phyloP scores from a whole-genome alignment of 1,140 invertebrate genomes.

The Drosophila kikkawai region DNA sequence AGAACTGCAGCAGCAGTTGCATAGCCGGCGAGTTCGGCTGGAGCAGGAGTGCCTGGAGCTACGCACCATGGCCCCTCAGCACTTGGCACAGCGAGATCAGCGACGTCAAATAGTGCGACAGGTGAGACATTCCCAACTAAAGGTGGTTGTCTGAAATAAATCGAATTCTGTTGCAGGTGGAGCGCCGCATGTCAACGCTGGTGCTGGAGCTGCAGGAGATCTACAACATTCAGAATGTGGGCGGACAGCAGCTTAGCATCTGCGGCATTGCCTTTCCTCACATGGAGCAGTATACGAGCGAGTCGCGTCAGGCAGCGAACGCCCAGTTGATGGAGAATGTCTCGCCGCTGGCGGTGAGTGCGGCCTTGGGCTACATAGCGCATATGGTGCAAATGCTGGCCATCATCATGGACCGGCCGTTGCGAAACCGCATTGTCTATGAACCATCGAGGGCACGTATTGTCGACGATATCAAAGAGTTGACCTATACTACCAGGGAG shows the following conservation, averaged over 20 bases:
- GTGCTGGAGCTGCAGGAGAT: conserved; percentile 85
- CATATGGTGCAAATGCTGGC: conserved; percentile 93
- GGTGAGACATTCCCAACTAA: conserved; percentile 1
- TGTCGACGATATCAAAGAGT: conserved; percentile 90
- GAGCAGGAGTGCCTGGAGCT: conserved; percentile 59
- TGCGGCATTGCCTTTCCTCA: conserved; percentile 91
- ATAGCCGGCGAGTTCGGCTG: conserved; percentile 33
- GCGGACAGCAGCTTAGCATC: conserved; percentile 87
- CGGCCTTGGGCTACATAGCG: conserved; percentile 92
- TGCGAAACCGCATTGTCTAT: conserved; percentile 91
- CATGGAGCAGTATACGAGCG: conserved; percentile 86
- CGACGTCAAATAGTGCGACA: conserved; percentile 55
- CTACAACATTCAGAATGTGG: conserved; percentile 84
- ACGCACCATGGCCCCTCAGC: conserved; percentile 29
- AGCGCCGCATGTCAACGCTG: conserved; percentile 78
- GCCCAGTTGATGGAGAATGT: conserved; percentile 66
- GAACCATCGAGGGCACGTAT: conserved; percentile 92
- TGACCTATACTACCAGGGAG: conserved; percentile 91
- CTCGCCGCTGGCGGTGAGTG: conserved; percentile 89
- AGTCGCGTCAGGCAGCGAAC: conserved; percentile 54
- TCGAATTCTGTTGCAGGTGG: conserved; percentile 36
- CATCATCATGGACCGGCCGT: conserved; percentile 91
- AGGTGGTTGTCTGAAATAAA: not conserved
- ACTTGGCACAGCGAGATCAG: conserved; percentile 42
- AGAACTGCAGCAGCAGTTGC: conserved; percentile 38